phyloP scores from a whole-genome alignment of 2,113 vertebrate genomes.

The Poeciliopsis turrubarensis region DNA sequence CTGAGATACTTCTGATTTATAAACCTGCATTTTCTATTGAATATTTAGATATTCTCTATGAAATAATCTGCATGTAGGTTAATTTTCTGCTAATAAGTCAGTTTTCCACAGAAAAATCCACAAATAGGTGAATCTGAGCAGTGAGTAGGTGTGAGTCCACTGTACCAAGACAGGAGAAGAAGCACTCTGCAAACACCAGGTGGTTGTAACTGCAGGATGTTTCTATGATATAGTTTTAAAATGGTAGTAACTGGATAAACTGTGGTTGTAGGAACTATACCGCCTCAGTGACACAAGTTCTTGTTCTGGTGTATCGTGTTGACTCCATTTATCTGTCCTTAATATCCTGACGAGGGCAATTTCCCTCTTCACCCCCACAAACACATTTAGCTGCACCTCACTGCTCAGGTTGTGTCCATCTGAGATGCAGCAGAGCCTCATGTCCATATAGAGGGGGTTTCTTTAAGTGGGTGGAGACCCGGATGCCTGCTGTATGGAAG shows the following conservation, averaged over 20 bases:
- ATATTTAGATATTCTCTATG: no score
- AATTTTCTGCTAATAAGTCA: no score
- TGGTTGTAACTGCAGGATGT: neutral
- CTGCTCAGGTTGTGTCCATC: neutral
- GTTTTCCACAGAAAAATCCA: no score
- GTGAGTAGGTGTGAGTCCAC: no score
- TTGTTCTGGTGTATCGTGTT: neutral
- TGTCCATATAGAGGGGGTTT: neutral
- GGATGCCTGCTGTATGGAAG: neutral
- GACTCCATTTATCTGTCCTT: neutral
- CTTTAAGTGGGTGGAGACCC: neutral
- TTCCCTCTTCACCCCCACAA: neutral
- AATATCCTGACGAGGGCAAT: neutral
- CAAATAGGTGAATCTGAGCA: no score
- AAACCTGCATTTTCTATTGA: no score
- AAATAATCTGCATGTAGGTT: no score
- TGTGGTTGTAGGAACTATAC: neutral
- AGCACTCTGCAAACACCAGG: neutral
- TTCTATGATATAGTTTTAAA: neutral
- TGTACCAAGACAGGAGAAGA: no score
- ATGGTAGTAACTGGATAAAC: neutral
- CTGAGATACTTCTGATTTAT: no score
- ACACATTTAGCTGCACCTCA: neutral
- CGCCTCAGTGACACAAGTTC: neutral
- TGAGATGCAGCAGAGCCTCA: neutral